Conservation (phyloP, 2,888 invertebrate genomes). For the Netelia melanura region DNA sequence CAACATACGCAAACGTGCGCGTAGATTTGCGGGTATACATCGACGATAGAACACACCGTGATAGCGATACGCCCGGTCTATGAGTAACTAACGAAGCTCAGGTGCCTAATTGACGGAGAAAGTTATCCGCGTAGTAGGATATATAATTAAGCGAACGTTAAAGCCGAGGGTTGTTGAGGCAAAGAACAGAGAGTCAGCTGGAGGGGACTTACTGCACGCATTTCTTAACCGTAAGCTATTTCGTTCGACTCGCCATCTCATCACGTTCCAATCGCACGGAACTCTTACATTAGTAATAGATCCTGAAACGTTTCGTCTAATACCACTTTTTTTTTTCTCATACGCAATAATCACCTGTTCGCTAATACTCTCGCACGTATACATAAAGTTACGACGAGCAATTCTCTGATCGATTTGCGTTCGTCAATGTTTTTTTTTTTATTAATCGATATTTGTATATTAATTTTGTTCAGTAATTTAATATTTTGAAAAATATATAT, state of each 20-base stretch:
- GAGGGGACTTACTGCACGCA: conserved; percentile 36
- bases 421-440: too few species aligned
- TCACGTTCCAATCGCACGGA: conserved; percentile 1
- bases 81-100: conserved; percentile 70
- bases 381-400: too few species aligned
- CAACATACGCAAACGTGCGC: neutral
- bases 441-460: too few species aligned
- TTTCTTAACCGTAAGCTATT: conserved; percentile 10
- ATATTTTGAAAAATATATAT: too few species aligned
- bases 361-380: too few species aligned
- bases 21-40: neutral
- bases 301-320: neutral
- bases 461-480: too few species aligned
- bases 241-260: conserved; percentile 1
- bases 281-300: conserved; percentile 5
- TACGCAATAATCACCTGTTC: too few species aligned
- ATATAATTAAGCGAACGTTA: conserved; percentile 69
- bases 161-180: conserved; percentile 60
- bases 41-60: conserved; percentile 23
- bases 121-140: conserved; percentile 70
- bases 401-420: too few species aligned
- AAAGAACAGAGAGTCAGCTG: conserved; percentile 27
- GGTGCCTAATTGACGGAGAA: conserved; percentile 76
- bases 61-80: conserved; percentile 13
- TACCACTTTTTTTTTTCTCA: neutral